Percentiles rank a stretch among this genome's conserved stretches.
Evolutionary conservation across 2,113 vertebrate genomes (phyloP).

Genomic region (Ciconia boyciana): DNA sequence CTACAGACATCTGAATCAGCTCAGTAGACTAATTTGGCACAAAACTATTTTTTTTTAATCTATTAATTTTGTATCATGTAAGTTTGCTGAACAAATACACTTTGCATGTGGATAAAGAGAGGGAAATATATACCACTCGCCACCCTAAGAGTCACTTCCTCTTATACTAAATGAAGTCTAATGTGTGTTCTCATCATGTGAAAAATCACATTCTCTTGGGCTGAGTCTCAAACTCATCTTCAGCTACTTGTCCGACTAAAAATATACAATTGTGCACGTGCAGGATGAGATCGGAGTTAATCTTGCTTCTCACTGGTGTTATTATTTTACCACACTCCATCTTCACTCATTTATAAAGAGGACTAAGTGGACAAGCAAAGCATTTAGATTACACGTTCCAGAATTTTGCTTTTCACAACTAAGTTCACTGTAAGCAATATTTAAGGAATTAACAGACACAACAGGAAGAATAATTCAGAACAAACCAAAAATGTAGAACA

Average conservation of each 20-base stretch:
- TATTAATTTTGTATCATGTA: neutral
- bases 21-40: neutral
- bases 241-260: neutral
- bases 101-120: neutral
- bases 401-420: conserved; percentile 29
- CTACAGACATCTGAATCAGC: neutral
- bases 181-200: neutral
- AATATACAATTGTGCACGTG: neutral
- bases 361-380: neutral
- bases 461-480: neutral
- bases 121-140: neutral
- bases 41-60: neutral
- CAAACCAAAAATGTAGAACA: neutral
- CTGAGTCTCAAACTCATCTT: neutral
- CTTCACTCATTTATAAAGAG: neutral
- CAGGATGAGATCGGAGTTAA: neutral
- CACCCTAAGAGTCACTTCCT: neutral
- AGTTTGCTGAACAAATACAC: neutral
- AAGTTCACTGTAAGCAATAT: neutral
- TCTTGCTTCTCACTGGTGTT: neutral
- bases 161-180: neutral
- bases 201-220: neutral
- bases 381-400: neutral
- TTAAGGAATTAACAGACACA: neutral
- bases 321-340: neutral